Base-by-base conservation (phyloP, 2,888 invertebrate genomes). In the Pteria penguin region DNA sequence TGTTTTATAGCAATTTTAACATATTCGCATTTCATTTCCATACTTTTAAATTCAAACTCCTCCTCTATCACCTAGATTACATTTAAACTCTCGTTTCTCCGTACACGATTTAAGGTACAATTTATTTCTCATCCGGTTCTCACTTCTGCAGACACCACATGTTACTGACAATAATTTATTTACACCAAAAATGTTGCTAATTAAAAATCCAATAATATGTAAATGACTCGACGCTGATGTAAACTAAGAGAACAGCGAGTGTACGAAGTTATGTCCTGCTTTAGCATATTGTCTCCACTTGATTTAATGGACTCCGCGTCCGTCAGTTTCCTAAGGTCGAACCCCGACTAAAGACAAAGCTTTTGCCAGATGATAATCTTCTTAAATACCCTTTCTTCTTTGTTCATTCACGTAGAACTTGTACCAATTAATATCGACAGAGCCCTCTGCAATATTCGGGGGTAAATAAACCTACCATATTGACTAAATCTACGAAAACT, bases 401-500 rank as follows among this genome's bases (percentile, higher is more conserved):
- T 60, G 27, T 11, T 29, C 14, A 60, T 60, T 60, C 60, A 60
- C 11, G 60, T 45, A 45, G 45, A 45, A 45, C 45, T 18, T 45
- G 45, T 8, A 45, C 45, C 45, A 45, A 45, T 45, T 45, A 45
- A 45, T 45, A 45, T 8, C 45, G 45, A 18, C 8, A 8, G 18
- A 45, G 18, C 11, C 45, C 18, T 45, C 45, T 26, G 26, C 27
- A 60, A n/a, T 24, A 26, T 27, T 4, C 11, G 22, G 22, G 60
- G 22, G 60, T 60, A 27, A 26, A 60, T 60, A 60, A 60, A 60
- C 27, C 22, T 24, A 26, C 52, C 57, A 32, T 68, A 57, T 57
- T 32, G 32, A 57, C 57, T 11, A 31, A 14, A 29, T 57, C 57
- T 57, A 68, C 57, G 68, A 68, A 68, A 68, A 68, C 68, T 68